These are phyloP conservation scores for Empidonax traillii DNA, from an alignment of 2,113 vertebrate species.

Conservation along the genomic window DNA sequence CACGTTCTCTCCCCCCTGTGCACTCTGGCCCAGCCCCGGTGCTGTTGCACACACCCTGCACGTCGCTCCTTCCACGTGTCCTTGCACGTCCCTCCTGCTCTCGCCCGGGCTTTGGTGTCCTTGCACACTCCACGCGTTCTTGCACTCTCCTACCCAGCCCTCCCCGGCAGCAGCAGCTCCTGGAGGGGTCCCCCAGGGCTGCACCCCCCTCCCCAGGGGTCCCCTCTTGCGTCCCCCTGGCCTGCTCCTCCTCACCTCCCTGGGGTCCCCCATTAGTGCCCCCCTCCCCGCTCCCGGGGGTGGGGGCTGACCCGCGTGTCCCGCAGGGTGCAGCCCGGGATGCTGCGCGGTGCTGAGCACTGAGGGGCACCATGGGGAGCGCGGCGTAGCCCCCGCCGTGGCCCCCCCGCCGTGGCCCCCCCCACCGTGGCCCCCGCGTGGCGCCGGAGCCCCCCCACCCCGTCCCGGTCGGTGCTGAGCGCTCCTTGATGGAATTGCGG, in stretches of 20 bases:
- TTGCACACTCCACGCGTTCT: not conserved
- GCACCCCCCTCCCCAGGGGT: not conserved
- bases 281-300: not conserved
- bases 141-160: not conserved
- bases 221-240: not conserved
- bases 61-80: not conserved
- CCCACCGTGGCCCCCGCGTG: not conserved
- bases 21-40: not conserved
- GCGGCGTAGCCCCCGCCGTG: conserved; percentile 59
- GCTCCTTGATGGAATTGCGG: conserved; percentile 84
- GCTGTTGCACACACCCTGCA: not conserved
- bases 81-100: not conserved
- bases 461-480: conserved; percentile 68
- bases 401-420: conserved; percentile 6
- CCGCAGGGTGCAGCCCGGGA: conserved; percentile 29
- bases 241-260: no score
- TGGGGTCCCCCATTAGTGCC: not conserved
- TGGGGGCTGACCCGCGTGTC: not conserved
- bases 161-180: not conserved
- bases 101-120: not conserved
- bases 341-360: conserved; percentile 21
- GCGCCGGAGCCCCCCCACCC: conserved; percentile 67
- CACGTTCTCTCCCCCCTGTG: not conserved
- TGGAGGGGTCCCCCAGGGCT: not conserved
- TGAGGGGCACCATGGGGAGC: conserved; percentile 72